A percentile compares a stretch with the other conserved stretches of the same genome.
These are phyloP conservation scores for Aphodius sticticus DNA, from an alignment of 2,888 invertebrate species.

Conservation along the genomic window DNA sequence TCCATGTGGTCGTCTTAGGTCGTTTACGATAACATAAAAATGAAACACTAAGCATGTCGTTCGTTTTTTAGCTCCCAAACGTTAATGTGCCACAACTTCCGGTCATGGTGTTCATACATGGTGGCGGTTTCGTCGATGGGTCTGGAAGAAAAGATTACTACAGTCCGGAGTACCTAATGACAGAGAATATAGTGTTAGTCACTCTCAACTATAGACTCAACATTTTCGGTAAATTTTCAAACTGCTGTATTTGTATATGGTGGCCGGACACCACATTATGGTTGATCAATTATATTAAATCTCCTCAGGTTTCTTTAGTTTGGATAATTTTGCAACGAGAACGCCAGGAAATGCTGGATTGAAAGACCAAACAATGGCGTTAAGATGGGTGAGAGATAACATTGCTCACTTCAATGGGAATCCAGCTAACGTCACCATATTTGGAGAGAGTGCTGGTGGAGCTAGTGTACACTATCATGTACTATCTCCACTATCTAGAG, in stretches of 20 bases:
- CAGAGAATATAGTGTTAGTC: slow-evolving; percentile 55
- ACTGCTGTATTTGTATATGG: too few species aligned
- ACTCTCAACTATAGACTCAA: slow-evolving; percentile 52
- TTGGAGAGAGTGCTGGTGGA: slow-evolving; percentile 30
- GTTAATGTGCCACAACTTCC: slow-evolving; percentile 33
- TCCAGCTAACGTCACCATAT: slow-evolving; percentile 28
- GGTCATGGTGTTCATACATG: slow-evolving; percentile 60
- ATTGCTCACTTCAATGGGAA: slow-evolving; percentile 28
- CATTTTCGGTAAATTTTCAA: slow-evolving; percentile 33
- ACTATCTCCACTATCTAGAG: slow-evolving; percentile 28
- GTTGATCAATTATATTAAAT: neutral
- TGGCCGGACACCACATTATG: neutral
- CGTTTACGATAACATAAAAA: too few species aligned
- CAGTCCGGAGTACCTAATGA: slow-evolving; percentile 56
- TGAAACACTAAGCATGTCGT: too few species aligned
- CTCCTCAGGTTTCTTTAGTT: slow-evolving; percentile 16
- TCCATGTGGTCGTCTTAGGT: too few species aligned
- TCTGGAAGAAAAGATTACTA: slow-evolving; percentile 51
- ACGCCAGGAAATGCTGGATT: slow-evolving; percentile 29
- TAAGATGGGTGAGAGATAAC: slow-evolving; percentile 28
- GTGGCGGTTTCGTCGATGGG: slow-evolving; percentile 56
- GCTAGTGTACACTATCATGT: slow-evolving; percentile 19
- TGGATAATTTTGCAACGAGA: slow-evolving; percentile 15
- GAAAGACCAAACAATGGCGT: slow-evolving; percentile 29
- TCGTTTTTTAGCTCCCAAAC: neutral